Evolutionary conservation across 1,140 invertebrate genomes (phyloP).

Genomic region (Cydia pomonella): DNA sequence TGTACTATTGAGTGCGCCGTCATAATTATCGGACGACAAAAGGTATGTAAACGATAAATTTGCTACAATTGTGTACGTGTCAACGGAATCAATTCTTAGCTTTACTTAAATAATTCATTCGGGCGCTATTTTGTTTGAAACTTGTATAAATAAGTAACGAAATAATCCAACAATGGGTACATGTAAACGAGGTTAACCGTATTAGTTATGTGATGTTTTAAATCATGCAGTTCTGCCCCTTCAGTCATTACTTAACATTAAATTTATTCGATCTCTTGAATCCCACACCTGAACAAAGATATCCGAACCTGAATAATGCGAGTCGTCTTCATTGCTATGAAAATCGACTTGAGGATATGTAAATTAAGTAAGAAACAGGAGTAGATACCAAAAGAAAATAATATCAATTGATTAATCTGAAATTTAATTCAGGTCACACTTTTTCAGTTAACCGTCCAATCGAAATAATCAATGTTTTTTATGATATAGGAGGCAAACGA

Average conservation of each 20-base stretch:
- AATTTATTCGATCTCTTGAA: background rate
- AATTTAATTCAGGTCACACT: too few relatives aligned
- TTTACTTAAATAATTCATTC: conserved; percentile 38
- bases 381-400: background rate
- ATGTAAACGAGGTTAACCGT: conserved; percentile 21
- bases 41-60: conserved; percentile 54
- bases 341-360: background rate
- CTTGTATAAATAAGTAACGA: conserved; percentile 14
- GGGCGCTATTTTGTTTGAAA: background rate
- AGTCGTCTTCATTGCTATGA: background rate
- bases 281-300: too few relatives aligned
- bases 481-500: too few relatives aligned
- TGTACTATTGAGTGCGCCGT: conserved; percentile 43
- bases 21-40: conserved; percentile 59
- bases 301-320: background rate
- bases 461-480: background rate
- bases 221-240: background rate
- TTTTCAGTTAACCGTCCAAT: too few relatives aligned
- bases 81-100: conserved; percentile 54
- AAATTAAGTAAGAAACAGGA: background rate
- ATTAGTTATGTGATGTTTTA: background rate
- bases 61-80: conserved; percentile 55
- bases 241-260: background rate
- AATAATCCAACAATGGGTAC: conserved; percentile 11
- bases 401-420: too few relatives aligned